phyloP scores from a whole-genome alignment of 2,113 vertebrate species.

The Ranitomeya variabilis region DNA sequence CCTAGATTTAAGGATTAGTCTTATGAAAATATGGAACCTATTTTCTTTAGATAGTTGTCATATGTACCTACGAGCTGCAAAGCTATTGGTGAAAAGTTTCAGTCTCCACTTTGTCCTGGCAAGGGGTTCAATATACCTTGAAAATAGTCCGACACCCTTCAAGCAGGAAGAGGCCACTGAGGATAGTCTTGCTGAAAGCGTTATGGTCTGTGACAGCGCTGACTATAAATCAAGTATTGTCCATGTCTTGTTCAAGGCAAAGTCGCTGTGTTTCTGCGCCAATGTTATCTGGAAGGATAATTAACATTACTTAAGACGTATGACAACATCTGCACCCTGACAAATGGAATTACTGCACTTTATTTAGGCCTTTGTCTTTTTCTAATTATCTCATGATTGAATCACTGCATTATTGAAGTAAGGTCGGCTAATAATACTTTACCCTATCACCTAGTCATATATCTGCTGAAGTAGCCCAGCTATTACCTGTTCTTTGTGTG shows the following conservation, averaged over 20 bases:
- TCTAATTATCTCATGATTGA: conserved; percentile 65
- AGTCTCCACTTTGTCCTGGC: background rate
- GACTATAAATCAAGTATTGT: conserved; percentile 12
- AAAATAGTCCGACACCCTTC: conserved; percentile 14
- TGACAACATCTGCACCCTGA: conserved; percentile 63
- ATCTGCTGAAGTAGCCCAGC: conserved; percentile 12
- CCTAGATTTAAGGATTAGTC: too few relatives aligned
- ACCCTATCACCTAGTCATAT: conserved; percentile 59
- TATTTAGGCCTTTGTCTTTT: conserved; percentile 54
- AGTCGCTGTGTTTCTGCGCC: conserved; percentile 54
- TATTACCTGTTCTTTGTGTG: conserved; percentile 43
- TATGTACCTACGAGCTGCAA: background rate
- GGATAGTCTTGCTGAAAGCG: background rate
- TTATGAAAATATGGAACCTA: background rate
- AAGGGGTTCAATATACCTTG: background rate
- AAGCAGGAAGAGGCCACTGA: background rate
- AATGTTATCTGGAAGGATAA: conserved; percentile 47
- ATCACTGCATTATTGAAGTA: conserved; percentile 65
- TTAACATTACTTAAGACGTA: conserved; percentile 56
- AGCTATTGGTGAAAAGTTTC: background rate
- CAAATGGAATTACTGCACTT: conserved; percentile 64
- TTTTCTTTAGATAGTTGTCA: background rate
- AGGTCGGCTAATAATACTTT: conserved; percentile 63
- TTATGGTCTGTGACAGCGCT: conserved; percentile 15
- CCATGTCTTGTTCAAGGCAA: conserved; percentile 25